phyloP scores from a whole-genome alignment of 1,140 invertebrate species.

The Polypedilum vanderplanki region DNA sequence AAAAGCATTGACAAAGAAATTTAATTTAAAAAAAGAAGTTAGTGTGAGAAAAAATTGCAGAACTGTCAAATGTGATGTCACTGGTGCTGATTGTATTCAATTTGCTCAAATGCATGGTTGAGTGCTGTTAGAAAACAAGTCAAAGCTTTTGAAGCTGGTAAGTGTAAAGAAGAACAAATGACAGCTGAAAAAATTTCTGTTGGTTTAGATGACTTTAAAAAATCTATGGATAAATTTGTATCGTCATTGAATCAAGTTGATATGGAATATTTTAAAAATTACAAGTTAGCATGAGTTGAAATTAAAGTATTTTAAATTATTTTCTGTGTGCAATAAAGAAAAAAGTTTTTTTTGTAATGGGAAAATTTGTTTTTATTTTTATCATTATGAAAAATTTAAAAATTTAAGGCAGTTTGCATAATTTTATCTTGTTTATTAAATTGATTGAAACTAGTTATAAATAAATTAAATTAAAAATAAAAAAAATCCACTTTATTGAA shows the following conservation, averaged over 20 bases:
- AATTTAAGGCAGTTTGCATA: too few relatives aligned
- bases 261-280: conserved; percentile 51
- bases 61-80: conserved; percentile 58
- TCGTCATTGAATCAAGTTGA: conserved; percentile 54
- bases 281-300: conserved; percentile 30
- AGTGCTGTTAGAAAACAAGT: conserved; percentile 56
- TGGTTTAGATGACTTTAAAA: conserved; percentile 48
- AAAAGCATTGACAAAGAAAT: conserved; percentile 60
- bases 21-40: conserved; percentile 37
- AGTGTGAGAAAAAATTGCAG: conserved; percentile 52
- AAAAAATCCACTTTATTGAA: too few relatives aligned
- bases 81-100: conserved; percentile 77
- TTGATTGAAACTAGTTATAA: too few relatives aligned
- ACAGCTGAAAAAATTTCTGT: conserved; percentile 46
- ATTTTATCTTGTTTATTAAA: too few relatives aligned
- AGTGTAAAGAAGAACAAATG: conserved; percentile 35
- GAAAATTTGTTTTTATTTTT: too few relatives aligned
- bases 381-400: too few relatives aligned
- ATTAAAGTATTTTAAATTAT: not conserved
- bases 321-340: too few relatives aligned
- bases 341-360: too few relatives aligned
- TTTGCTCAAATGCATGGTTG: conserved; percentile 72
- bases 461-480: too few relatives aligned
- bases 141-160: conserved; percentile 42
- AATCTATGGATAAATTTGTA: conserved; percentile 47